Percentiles rank a stretch among this genome's conserved stretches.
Conservation (phyloP, 2,113 vertebrate genomes). For the Blennius ocellaris region DNA sequence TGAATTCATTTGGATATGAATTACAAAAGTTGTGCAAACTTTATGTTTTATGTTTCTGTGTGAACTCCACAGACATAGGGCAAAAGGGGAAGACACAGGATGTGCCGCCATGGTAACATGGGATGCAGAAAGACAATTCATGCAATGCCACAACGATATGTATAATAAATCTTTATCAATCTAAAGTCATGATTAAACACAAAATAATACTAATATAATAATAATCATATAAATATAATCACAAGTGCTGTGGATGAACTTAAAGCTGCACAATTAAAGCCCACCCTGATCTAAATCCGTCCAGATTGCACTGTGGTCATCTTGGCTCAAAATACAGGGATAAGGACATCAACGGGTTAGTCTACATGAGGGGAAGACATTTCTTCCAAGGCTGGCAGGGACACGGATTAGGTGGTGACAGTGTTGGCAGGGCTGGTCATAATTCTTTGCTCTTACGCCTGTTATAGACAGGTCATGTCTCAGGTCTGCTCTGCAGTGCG, state of each 20-base stretch:
- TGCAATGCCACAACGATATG: neutral
- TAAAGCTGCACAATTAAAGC: conserved; percentile 9
- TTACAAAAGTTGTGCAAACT: conserved; percentile 9
- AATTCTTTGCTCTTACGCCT: conserved; percentile 6
- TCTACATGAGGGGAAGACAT: conserved; percentile 21
- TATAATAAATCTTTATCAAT: neutral
- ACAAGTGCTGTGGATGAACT: conserved; percentile 2
- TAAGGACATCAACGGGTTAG: conserved; percentile 39
- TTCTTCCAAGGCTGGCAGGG: conserved; percentile 26
- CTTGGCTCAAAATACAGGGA: conserved; percentile 18
- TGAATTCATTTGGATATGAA: conserved; percentile 18
- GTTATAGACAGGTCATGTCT: conserved; percentile 9
- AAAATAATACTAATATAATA: neutral
- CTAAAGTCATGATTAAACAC: neutral
- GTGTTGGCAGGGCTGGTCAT: conserved; percentile 1
- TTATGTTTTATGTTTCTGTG: neutral
- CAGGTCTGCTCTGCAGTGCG: neutral
- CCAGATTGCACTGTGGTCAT: conserved; percentile 30
- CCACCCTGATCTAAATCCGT: conserved; percentile 17
- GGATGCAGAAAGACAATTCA: neutral
- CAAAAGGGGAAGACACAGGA: neutral
- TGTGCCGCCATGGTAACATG: conserved; percentile 46
- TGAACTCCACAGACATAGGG: neutral
- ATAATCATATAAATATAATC: neutral
- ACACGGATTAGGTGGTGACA: conserved; percentile 34